Percentiles rank a stretch among this genome's conserved stretches.
phyloP scores from a whole-genome alignment of 2,888 invertebrate genomes.

The Nephrocerus scutellatus region DNA sequence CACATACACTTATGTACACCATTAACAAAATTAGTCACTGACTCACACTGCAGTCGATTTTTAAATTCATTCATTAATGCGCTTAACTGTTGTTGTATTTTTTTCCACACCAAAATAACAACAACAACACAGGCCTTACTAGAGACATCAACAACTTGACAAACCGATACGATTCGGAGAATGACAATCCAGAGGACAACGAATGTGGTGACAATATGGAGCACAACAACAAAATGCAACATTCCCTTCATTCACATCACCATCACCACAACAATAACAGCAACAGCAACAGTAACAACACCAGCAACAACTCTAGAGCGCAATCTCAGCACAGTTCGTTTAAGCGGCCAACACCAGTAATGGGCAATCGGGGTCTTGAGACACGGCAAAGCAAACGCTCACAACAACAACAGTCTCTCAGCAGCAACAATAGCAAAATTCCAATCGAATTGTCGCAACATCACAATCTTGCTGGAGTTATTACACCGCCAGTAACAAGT shows the following conservation, averaged over 20 bases:
- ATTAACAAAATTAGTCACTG: no score
- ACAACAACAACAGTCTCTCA: conserved; percentile 35
- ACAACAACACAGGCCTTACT: conserved; percentile 36
- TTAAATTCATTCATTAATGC: conserved; percentile 4
- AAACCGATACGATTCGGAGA: conserved; percentile 47
- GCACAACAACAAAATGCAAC: conserved; percentile 48
- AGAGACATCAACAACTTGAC: conserved; percentile 44
- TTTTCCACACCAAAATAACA: neutral
- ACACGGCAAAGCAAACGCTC: conserved; percentile 57
- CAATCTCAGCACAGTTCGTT: conserved; percentile 50
- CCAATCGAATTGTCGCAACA: conserved; percentile 19
- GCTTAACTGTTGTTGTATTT: conserved; percentile 1
- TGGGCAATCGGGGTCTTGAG: conserved; percentile 56
- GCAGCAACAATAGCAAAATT: conserved; percentile 18
- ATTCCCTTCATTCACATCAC: conserved; percentile 49
- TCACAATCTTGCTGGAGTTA: conserved; percentile 22
- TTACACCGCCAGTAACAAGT: conserved; percentile 19
- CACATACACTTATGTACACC: no score
- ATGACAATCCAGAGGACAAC: conserved; percentile 64
- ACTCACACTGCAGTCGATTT: neutral
- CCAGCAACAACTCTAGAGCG: conserved; percentile 36
- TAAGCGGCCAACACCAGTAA: conserved; percentile 53
- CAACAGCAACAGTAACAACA: conserved; percentile 28
- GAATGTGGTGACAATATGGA: conserved; percentile 56
- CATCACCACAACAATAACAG: conserved; percentile 34